Conservation (phyloP, 2,113 vertebrate species). For the Gracilinanus agilis region DNA sequence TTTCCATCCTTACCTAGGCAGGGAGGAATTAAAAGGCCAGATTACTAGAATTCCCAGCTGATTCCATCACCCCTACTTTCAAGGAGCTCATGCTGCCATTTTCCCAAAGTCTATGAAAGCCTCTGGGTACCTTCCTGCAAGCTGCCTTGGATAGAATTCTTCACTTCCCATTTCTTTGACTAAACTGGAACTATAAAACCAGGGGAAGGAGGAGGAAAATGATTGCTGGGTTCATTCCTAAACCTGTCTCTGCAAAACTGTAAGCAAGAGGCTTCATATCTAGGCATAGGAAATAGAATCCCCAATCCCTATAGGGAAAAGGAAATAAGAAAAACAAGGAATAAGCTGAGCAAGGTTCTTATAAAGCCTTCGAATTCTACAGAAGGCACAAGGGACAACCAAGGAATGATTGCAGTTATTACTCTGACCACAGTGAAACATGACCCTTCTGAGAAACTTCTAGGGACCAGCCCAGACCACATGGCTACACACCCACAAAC, state of each 20-base stretch:
- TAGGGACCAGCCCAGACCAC: slow-evolving; percentile 50
- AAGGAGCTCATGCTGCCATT: background rate
- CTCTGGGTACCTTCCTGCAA: background rate
- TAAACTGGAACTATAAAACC: background rate
- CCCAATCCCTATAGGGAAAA: background rate
- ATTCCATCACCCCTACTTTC: background rate
- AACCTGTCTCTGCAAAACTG: background rate
- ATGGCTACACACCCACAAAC: slow-evolving; percentile 44
- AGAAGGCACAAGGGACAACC: slow-evolving; percentile 7
- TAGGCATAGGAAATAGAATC: background rate
- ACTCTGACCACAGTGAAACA: slow-evolving; percentile 53
- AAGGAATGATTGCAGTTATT: slow-evolving; percentile 48
- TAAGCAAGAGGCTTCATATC: background rate
- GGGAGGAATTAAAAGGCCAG: slow-evolving; percentile 63
- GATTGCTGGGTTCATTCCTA: background rate
- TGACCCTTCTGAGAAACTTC: slow-evolving; percentile 56
- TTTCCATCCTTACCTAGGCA: slow-evolving; percentile 56
- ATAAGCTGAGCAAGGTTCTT: slow-evolving; percentile 14
- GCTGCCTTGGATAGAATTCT: background rate
- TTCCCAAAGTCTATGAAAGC: background rate
- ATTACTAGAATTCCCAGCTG: background rate
- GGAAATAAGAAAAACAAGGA: background rate
- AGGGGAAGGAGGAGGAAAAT: background rate
- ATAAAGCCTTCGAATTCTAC: background rate
- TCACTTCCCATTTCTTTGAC: background rate